Percentiles rank a stretch among this genome's conserved stretches.
Conservation (phyloP, 2,888 invertebrate species). For the Aphelenchoides bicaudatus region DNA sequence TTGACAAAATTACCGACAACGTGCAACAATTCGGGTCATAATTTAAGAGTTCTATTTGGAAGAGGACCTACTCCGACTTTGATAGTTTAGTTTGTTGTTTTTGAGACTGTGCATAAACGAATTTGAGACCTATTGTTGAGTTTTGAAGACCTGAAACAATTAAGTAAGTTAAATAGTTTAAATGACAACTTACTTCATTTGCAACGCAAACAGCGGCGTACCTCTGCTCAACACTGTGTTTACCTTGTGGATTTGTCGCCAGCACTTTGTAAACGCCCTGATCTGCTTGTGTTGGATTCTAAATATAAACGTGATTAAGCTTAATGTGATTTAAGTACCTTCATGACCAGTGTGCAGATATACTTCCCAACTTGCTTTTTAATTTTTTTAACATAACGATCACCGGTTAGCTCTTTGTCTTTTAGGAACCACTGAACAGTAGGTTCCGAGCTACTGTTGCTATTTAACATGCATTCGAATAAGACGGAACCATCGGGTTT, state of each 20-base stretch:
- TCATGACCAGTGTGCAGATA: conserved; percentile 56
- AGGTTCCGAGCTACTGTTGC: conserved; percentile 58
- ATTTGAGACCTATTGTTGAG: conserved; percentile 31
- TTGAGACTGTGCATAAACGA: neutral
- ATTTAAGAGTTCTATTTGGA: conserved; percentile 56
- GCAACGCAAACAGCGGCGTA: conserved; percentile 52
- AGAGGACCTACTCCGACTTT: neutral
- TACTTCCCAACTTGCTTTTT: conserved; percentile 60
- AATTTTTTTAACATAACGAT: conserved; percentile 51
- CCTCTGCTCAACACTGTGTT: conserved; percentile 53
- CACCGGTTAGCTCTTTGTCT: conserved; percentile 55
- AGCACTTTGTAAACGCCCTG: conserved; percentile 59
- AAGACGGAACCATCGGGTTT: conserved; percentile 57
- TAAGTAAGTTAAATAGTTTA: no score
- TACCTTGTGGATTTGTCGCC: conserved; percentile 53
- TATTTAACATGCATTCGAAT: conserved; percentile 56
- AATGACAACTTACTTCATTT: no score
- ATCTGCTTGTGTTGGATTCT: conserved; percentile 59
- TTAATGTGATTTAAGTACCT: conserved; percentile 36
- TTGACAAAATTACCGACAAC: conserved; percentile 77
- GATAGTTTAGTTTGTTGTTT: neutral
- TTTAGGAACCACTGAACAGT: conserved; percentile 47
- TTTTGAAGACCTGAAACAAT: conserved; percentile 59
- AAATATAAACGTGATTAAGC: conserved; percentile 21
- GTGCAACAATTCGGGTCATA: conserved; percentile 91